These are phyloP conservation scores for Orgyia antiqua DNA, from an alignment of 2,888 invertebrate species.

Conservation along the genomic window DNA sequence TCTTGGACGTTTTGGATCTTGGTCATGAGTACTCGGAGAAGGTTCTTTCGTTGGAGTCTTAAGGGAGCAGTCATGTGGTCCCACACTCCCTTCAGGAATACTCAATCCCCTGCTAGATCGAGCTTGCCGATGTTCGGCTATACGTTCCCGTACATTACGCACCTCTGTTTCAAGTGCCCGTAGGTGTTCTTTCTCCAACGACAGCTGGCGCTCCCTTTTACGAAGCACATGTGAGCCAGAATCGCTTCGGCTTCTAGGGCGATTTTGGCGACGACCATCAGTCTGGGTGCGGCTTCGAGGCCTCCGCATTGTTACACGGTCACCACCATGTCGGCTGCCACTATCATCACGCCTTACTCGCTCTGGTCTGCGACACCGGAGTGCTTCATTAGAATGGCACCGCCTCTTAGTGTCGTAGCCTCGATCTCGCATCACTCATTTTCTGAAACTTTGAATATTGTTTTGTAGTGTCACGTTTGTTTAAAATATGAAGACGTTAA, in stretches of 20 bases:
- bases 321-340: too few species aligned
- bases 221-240: not conserved
- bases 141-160: not conserved
- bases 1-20: not conserved
- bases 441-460: too few species aligned
- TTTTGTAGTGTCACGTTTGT: too few species aligned
- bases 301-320: too few species aligned
- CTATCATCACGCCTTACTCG: too few species aligned
- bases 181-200: not conserved
- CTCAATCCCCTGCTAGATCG: not conserved
- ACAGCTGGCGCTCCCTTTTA: not conserved
- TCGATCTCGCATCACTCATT: too few species aligned
- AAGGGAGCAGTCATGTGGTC: not conserved
- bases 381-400: too few species aligned
- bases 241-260: not conserved
- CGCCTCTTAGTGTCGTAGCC: too few species aligned
- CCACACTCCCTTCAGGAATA: not conserved
- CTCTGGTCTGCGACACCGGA: too few species aligned
- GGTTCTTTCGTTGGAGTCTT: not conserved
- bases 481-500: too few species aligned
- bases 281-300: not conserved
- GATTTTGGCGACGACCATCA: not conserved
- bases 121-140: not conserved
- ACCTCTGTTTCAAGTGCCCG: not conserved
- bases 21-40: not conserved